Conservation (phyloP, 2,113 vertebrate genomes). For the Eptesicus fuscus region DNA sequence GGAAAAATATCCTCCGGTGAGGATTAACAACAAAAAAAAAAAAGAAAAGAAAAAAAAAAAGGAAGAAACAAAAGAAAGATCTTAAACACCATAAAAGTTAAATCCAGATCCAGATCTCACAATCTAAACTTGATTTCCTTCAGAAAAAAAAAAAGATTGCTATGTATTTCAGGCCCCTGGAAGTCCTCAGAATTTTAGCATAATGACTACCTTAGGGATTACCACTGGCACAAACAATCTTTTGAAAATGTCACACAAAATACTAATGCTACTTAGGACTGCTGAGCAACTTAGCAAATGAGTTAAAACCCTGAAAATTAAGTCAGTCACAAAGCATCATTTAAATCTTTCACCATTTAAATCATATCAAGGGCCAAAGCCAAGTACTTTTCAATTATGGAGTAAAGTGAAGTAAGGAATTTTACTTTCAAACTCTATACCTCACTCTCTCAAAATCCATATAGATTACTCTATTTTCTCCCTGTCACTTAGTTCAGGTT, state of each 20-base stretch:
- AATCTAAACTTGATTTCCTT: neutral
- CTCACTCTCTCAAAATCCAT: neutral
- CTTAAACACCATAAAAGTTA: neutral
- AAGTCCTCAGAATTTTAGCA: neutral
- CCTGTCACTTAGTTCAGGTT: neutral
- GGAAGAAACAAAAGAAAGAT: neutral
- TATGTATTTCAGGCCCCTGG: neutral
- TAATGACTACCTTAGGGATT: neutral
- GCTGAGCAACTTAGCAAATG: neutral
- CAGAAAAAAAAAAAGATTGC: neutral
- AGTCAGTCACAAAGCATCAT: slow-evolving; percentile 35
- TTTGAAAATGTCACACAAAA: slow-evolving; percentile 39
- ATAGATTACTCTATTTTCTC: neutral
- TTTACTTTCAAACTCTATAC: slow-evolving; percentile 32
- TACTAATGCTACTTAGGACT: neutral
- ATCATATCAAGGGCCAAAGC: neutral
- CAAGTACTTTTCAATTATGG: slow-evolving; percentile 7
- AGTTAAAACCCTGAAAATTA: slow-evolving; percentile 49
- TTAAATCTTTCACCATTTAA: slow-evolving; percentile 11
- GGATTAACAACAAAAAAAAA: too few relatives aligned
- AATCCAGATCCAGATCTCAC: neutral
- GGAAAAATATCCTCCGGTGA: too few relatives aligned
- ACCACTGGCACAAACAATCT: neutral
- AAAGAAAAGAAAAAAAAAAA: too few relatives aligned
- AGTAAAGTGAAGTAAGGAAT: neutral